phyloP scores from a whole-genome alignment of 2,888 invertebrate genomes.

The Sarcophaga caerulescens region DNA sequence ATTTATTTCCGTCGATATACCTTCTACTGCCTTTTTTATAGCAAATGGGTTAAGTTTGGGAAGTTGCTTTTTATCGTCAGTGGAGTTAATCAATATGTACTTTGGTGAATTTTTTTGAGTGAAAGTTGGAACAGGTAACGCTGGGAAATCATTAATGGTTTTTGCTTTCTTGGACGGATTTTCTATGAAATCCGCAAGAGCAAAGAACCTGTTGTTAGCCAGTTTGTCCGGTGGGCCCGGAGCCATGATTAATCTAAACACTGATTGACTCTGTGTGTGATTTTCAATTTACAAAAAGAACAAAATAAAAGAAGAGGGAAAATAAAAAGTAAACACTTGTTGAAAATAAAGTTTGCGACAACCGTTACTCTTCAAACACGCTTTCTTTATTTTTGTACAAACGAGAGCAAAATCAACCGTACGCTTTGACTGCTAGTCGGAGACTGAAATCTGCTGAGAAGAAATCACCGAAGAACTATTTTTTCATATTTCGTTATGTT shows the following conservation, averaged over 20 bases:
- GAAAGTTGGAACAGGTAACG: background rate
- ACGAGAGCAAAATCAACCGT: background rate
- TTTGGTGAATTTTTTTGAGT: background rate
- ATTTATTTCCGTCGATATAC: no score
- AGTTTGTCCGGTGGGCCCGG: slow-evolving; percentile 2
- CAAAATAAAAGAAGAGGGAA: background rate
- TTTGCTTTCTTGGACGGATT: background rate
- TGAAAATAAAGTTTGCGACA: no score
- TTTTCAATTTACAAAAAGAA: background rate
- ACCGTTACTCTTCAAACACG: background rate
- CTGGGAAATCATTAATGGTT: background rate
- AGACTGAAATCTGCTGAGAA: background rate
- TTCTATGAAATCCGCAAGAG: slow-evolving; percentile 8
- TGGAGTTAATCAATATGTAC: no score
- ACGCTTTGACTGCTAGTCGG: slow-evolving; percentile 4
- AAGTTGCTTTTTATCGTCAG: no score
- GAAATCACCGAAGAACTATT: no score
- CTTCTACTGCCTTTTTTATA: no score
- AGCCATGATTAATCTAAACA: background rate
- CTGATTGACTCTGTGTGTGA: background rate
- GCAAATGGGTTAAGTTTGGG: no score
- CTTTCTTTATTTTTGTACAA: no score
- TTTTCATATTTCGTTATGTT: no score
- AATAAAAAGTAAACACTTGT: background rate
- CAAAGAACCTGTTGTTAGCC: background rate